Percentiles rank a stretch among this genome's conserved stretches.
Evolutionary conservation across 2,888 invertebrate genomes (phyloP).

Genomic region (Cryptus viduatorius): DNA sequence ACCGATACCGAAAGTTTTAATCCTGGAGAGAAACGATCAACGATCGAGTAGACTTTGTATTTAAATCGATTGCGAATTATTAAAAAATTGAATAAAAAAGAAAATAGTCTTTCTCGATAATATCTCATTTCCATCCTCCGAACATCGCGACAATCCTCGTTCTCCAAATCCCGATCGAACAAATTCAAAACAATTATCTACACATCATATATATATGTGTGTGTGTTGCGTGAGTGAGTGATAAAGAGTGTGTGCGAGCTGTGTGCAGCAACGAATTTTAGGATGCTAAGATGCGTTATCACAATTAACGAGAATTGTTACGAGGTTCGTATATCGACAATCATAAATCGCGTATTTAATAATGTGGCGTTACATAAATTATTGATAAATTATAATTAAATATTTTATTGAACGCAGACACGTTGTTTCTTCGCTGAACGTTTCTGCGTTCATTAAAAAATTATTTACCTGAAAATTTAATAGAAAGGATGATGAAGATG

Average conservation of each 20-base stretch:
- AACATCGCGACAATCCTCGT: constrained; percentile 53
- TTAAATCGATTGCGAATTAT: not conserved
- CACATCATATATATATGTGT: constrained; percentile 45
- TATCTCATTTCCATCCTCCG: constrained; percentile 22
- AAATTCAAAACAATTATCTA: constrained; percentile 53
- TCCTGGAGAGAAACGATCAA: constrained; percentile 20
- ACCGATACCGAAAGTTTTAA: constrained; percentile 16
- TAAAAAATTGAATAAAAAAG: not conserved
- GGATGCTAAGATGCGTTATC: constrained; percentile 36
- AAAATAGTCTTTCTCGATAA: constrained; percentile 23
- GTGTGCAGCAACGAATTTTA: constrained; percentile 56
- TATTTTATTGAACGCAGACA: constrained; percentile 27
- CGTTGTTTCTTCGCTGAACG: constrained; percentile 4
- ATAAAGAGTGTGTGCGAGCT: constrained; percentile 52
- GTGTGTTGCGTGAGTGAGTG: constrained; percentile 39
- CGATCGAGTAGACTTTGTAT: constrained; percentile 7
- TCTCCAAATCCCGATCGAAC: constrained; percentile 32
- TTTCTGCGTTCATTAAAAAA: constrained; percentile 62
- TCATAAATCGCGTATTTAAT: constrained; percentile 13
- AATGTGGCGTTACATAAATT: constrained; percentile 13
- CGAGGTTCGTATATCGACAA: constrained; percentile 11
- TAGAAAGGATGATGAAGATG: constrained; percentile 51
- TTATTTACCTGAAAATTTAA: constrained; percentile 41
- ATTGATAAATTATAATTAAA: constrained; percentile 44
- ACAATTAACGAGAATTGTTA: constrained; percentile 31